These are phyloP conservation scores for Chloropsis hardwickii DNA, from an alignment of 2,113 vertebrate species.

Conservation along the genomic window DNA sequence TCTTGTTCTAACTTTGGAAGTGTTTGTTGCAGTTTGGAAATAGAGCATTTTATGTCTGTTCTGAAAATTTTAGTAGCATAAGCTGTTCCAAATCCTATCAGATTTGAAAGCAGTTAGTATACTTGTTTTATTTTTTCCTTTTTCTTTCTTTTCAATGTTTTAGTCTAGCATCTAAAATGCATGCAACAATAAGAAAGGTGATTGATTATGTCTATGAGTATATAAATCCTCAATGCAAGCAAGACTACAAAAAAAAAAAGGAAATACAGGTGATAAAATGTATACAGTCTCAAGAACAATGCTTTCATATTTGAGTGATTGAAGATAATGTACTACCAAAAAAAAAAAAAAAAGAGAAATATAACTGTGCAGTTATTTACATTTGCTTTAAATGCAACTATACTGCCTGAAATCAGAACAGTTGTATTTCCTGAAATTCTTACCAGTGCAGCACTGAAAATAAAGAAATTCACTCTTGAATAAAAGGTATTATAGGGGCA, in stretches of 20 bases:
- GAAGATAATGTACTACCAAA: neutral
- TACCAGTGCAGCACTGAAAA: neutral
- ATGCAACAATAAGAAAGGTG: neutral
- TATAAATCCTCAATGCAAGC: neutral
- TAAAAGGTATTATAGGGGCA: neutral
- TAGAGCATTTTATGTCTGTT: neutral
- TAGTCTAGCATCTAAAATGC: neutral
- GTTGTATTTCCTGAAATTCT: neutral
- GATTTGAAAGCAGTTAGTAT: neutral
- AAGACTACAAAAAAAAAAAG: neutral
- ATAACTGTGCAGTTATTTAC: neutral
- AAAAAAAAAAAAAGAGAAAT: rapidly evolving
- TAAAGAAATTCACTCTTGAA: neutral
- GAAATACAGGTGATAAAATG: neutral
- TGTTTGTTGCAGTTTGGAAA: neutral
- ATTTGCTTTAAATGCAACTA: neutral
- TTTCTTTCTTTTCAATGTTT: neutral
- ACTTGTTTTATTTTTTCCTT: neutral
- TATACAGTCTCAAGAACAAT: neutral
- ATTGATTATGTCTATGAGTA: neutral
- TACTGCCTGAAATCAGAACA: neutral
- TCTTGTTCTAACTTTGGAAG: neutral
- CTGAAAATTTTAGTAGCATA: neutral
- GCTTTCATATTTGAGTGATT: neutral
- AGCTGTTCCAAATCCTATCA: neutral